Evolutionary conservation across 2,888 invertebrate species (phyloP), one percentile per base, ranked within the genome.

Genomic region (Melipona beecheii): DNA sequence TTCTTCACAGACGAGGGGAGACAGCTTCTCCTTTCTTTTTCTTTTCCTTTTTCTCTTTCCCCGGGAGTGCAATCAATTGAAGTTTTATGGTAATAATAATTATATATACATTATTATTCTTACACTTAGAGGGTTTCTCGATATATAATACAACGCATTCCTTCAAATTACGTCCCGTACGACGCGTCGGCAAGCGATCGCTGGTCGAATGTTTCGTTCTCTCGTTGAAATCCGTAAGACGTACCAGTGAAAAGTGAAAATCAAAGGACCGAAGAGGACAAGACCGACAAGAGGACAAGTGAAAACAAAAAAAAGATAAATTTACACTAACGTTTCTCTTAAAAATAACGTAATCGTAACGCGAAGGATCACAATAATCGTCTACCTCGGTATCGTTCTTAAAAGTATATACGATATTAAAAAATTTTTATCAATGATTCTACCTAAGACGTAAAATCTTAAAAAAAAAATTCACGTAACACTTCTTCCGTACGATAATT

Each of bases 61-160:
- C 86, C 87, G 86, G 90, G 90, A 77, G 89, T 88, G 91, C 90
- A 88, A 88, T 90, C 91, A 90, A 89, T 90, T 90, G 90, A 88
- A 85, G 84, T 90, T 72, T 60, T 72, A 92, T 89, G 90, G 87
- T 92, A 91, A 92, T 93, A 91, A 93, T 93, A 74, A 81, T 81
- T 83, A 83, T 93, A 92, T 93, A 93, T 93, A 93, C 93, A 93
- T 91, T 91, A 91, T 91, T 89, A 89, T 91, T 92, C 92, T 93
- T 93, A 92, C 85, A 91, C 86, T 89, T 92, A 93, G 85, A 89
- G 90, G 87, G 91, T 91, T 87, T 86, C 89, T 91, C 89, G 86
- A 87, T 92, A 81, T 93, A 93, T 93, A 93, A 92, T 93, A 93
- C 93, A 92, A 85, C 89, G 86, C 82, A 71, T 76, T 74, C 60